Evolutionary conservation across 2,113 vertebrate genomes (phyloP).

Genomic region (Atractosteus spatula): DNA sequence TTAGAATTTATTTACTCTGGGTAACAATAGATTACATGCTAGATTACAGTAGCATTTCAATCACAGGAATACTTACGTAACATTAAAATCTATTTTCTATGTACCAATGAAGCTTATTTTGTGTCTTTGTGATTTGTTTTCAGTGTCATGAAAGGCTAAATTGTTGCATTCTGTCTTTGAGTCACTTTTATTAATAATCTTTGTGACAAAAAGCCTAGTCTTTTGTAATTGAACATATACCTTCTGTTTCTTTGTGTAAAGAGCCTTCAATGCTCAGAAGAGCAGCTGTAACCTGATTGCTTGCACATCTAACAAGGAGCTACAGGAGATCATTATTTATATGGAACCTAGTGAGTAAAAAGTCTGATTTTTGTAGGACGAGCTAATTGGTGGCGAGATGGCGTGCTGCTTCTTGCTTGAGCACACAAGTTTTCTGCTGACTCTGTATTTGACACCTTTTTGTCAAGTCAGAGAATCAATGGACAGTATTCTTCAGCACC

Average conservation of each 20-base stretch:
- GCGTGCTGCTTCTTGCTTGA: background rate
- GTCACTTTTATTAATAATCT: slow-evolving; percentile 45
- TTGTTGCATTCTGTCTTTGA: slow-evolving; percentile 59
- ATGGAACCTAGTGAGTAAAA: slow-evolving; percentile 21
- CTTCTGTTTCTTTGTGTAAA: slow-evolving; percentile 31
- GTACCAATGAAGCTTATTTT: background rate
- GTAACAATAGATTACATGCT: slow-evolving; percentile 42
- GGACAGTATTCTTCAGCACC: slow-evolving; percentile 50
- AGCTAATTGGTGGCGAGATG: background rate
- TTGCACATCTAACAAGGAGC: slow-evolving; percentile 31
- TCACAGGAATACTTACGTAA: slow-evolving; percentile 42
- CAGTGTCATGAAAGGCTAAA: slow-evolving; percentile 41
- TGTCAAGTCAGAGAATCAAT: slow-evolving; percentile 61
- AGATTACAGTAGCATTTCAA: slow-evolving; percentile 53
- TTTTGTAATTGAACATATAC: slow-evolving; percentile 42
- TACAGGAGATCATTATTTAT: slow-evolving; percentile 29
- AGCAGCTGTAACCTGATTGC: slow-evolving; percentile 54
- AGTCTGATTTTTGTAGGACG: background rate
- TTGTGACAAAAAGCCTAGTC: slow-evolving; percentile 48
- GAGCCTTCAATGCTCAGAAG: slow-evolving; percentile 53
- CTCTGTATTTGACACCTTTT: slow-evolving; percentile 44
- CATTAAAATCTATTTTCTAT: background rate
- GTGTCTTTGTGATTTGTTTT: slow-evolving; percentile 27
- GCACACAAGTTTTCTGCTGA: slow-evolving; percentile 35
- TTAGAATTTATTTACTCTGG: slow-evolving; percentile 17